Conservation (phyloP, 2,797 vertebrate species). For the Fringilla coelebs region DNA sequence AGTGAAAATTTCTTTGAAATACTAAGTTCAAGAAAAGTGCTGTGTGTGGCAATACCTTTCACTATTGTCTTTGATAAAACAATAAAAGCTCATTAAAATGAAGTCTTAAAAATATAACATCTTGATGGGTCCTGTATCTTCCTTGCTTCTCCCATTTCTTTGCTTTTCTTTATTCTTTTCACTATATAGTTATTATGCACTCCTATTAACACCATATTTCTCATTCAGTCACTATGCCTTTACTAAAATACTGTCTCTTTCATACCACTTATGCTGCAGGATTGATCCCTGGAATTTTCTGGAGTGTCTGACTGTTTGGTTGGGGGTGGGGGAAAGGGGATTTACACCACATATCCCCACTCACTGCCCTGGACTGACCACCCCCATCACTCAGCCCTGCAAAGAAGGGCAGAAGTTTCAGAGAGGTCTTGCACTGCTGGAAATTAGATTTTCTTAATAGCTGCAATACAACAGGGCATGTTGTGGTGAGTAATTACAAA, state of each 20-base stretch:
- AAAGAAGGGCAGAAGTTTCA: background rate
- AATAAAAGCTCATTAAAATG: background rate
- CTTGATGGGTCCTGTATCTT: background rate
- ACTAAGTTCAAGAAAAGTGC: accelerated
- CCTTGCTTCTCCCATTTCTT: background rate
- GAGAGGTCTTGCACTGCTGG: background rate
- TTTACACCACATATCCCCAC: background rate
- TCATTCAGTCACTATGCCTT: background rate
- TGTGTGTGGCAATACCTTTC: background rate
- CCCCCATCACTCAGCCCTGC: accelerated
- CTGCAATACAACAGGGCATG: background rate
- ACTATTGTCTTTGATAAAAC: background rate
- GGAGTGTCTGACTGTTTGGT: background rate
- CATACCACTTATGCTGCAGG: background rate
- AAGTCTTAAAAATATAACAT: background rate
- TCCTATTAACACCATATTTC: background rate
- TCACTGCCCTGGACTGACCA: background rate
- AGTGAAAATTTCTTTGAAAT: background rate
- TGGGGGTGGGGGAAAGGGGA: background rate
- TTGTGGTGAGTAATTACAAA: background rate
- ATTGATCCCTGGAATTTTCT: background rate
- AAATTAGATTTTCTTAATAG: background rate
- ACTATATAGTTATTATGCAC: background rate
- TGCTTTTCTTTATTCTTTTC: background rate
- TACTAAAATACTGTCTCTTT: background rate